Evolutionary conservation across 1,140 invertebrate genomes (phyloP).

Genomic region (Apis florea): DNA sequence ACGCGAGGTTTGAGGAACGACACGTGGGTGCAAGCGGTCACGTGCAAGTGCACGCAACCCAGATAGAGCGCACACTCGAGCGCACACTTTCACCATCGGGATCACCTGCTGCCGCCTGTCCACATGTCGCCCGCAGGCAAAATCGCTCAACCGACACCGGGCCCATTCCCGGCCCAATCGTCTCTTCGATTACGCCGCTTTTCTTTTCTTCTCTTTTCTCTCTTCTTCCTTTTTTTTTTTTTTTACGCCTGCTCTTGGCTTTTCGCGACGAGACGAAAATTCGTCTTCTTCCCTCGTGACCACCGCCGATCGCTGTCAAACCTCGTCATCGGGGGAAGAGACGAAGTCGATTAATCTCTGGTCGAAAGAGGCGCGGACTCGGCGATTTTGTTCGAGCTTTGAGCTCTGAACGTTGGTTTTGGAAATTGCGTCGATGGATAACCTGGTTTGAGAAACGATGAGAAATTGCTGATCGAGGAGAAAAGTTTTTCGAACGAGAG

Average conservation of each 20-base stretch:
- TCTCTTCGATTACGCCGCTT: slow-evolving; percentile 32
- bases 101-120: slow-evolving; percentile 70
- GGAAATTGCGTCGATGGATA: slow-evolving; percentile 2
- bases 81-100: slow-evolving; percentile 39
- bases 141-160: slow-evolving; percentile 65
- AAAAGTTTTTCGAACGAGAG: not conserved
- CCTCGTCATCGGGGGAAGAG: not conserved
- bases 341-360: slow-evolving; percentile 19
- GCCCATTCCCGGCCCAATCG: slow-evolving; percentile 57
- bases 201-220: not conserved
- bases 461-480: not conserved
- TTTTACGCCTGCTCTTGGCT: slow-evolving; percentile 30
- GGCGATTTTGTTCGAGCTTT: not conserved
- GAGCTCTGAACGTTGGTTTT: not conserved
- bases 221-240: no score
- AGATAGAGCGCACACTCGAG: not conserved
- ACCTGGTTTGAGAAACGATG: not conserved
- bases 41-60: slow-evolving; percentile 35
- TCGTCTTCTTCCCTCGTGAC: not conserved
- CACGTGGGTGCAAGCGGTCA: slow-evolving; percentile 69
- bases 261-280: slow-evolving; percentile 20
- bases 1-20: slow-evolving; percentile 50
- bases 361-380: not conserved
- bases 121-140: slow-evolving; percentile 71
- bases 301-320: slow-evolving; percentile 31